phyloP scores from a whole-genome alignment of 2,888 invertebrate genomes.

The Cybosia mesomella region DNA sequence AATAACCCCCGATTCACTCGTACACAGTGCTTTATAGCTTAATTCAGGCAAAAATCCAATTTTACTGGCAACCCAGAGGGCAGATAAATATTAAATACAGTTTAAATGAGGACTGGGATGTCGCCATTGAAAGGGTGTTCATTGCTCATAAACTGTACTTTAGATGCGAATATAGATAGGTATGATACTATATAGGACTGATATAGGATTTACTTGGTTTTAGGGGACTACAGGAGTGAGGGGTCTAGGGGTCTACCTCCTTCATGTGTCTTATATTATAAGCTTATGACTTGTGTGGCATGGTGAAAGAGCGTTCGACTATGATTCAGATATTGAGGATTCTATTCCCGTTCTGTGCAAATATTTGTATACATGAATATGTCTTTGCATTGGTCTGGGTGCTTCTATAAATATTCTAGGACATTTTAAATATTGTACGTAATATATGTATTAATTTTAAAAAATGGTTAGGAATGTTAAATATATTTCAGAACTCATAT shows the following conservation, averaged over 20 bases:
- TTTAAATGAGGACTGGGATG: conserved; percentile 41
- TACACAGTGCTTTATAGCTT: conserved; percentile 42
- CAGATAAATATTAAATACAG: conserved; percentile 48
- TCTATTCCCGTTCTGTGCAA: not conserved
- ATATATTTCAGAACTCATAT: too few species aligned
- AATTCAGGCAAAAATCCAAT: conserved; percentile 47
- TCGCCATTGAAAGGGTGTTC: conserved; percentile 35
- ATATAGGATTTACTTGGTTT: not conserved
- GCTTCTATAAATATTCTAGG: too few species aligned
- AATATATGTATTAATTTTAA: too few species aligned
- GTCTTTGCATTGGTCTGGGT: too few species aligned
- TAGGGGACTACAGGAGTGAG: conserved; percentile 2
- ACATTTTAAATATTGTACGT: too few species aligned
- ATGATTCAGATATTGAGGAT: not conserved
- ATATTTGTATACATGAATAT: not conserved
- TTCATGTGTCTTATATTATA: not conserved
- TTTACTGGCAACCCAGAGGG: conserved; percentile 40
- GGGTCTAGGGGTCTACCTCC: not conserved
- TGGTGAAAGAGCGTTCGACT: not conserved
- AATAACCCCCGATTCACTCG: conserved; percentile 47
- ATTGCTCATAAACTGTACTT: conserved; percentile 38
- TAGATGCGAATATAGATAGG: conserved; percentile 19
- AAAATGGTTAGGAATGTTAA: too few species aligned
- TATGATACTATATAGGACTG: too few species aligned
- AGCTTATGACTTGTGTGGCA: not conserved